These are phyloP conservation scores for Melanostigma gelatinosum DNA, from an alignment of 2,113 vertebrate genomes.

Conservation along the genomic window DNA sequence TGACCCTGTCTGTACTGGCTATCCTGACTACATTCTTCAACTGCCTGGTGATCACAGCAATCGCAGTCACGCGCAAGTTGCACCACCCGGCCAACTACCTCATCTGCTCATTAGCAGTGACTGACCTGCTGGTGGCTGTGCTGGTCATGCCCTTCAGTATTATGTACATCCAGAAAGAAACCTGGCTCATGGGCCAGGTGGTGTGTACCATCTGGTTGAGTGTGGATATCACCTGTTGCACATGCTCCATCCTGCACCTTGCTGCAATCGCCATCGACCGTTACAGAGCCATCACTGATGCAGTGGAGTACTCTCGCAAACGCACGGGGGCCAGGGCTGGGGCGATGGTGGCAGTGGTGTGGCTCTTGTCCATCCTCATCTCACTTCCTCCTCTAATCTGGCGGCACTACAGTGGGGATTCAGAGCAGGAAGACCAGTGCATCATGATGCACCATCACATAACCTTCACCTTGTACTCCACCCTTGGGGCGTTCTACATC, in stretches of 20 bases:
- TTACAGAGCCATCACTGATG: slow-evolving; percentile 94
- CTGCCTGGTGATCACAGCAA: slow-evolving; percentile 96
- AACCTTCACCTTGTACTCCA: slow-evolving; percentile 93
- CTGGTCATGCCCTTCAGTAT: slow-evolving; percentile 99
- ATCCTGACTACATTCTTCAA: slow-evolving; percentile 95
- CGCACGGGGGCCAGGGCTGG: slow-evolving; percentile 92
- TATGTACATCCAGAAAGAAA: slow-evolving; percentile 93
- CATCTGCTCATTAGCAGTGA: slow-evolving; percentile 96
- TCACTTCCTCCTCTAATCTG: slow-evolving; percentile 94
- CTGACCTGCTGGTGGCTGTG: slow-evolving; percentile 96
- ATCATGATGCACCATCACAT: slow-evolving; percentile 95
- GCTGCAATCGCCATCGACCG: slow-evolving; percentile 95
- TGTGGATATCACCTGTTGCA: slow-evolving; percentile 96
- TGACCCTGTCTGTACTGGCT: slow-evolving; percentile 90
- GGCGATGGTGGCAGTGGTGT: slow-evolving; percentile 92
- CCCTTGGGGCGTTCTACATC: slow-evolving; percentile 97
- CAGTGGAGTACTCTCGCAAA: slow-evolving; percentile 94
- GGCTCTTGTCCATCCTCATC: slow-evolving; percentile 94
- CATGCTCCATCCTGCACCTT: slow-evolving; percentile 96
- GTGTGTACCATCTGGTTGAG: slow-evolving; percentile 96
- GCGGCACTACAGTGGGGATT: slow-evolving; percentile 86
- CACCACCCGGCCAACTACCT: slow-evolving; percentile 98
- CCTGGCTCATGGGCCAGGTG: slow-evolving; percentile 94
- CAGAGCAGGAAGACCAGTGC: slow-evolving; percentile 88
- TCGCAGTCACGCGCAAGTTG: slow-evolving; percentile 95